These are phyloP conservation scores for Neofelis nebulosa DNA, from an alignment of 2,113 vertebrate species.

Conservation along the genomic window DNA sequence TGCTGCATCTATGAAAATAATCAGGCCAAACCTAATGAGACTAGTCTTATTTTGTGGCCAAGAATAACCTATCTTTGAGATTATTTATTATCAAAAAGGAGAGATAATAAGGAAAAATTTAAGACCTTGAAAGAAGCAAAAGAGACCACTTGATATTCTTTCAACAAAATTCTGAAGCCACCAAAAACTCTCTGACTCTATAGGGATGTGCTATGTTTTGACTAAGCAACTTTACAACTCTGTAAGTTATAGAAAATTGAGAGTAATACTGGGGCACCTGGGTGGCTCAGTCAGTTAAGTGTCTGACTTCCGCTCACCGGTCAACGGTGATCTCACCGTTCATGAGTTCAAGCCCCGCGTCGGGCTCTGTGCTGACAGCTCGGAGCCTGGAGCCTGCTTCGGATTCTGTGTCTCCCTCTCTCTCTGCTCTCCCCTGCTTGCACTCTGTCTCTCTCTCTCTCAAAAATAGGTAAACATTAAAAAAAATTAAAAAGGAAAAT, in stretches of 20 bases:
- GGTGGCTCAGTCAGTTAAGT: too few species aligned
- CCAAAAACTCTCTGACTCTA: background rate
- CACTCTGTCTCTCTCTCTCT: too few species aligned
- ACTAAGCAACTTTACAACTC: background rate
- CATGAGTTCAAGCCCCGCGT: too few species aligned
- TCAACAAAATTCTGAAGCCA: background rate
- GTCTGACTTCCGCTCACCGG: too few species aligned
- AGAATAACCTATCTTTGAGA: background rate
- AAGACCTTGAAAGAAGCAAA: conserved; percentile 22
- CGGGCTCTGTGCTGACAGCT: too few species aligned
- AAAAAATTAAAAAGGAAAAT: background rate
- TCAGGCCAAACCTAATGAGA: background rate
- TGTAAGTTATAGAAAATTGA: background rate
- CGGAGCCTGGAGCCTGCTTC: too few species aligned
- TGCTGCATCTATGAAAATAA: background rate
- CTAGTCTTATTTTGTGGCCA: background rate
- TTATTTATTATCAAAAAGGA: background rate
- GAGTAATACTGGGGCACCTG: background rate
- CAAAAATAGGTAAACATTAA: too few species aligned
- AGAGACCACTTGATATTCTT: background rate
- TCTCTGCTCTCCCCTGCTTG: too few species aligned
- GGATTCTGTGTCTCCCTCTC: too few species aligned
- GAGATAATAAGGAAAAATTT: background rate
- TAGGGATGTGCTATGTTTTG: background rate
- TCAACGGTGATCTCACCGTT: too few species aligned